These are phyloP conservation scores for Centruroides sculpturatus DNA, from an alignment of 1,140 invertebrate species.

Conservation along the genomic window DNA sequence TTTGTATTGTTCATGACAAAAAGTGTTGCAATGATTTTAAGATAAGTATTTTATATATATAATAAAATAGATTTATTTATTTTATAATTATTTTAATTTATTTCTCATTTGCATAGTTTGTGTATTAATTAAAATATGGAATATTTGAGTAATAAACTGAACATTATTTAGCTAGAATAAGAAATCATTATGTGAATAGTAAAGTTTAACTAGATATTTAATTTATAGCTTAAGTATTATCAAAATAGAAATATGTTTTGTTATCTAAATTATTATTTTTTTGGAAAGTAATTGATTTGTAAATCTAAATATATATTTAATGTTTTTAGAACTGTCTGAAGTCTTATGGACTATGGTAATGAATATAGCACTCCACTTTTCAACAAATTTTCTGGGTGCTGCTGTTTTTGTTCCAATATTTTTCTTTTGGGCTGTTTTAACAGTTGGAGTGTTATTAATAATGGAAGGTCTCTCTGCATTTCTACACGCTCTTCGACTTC, in stretches of 20 bases:
- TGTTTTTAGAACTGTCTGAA: conserved; percentile 37
- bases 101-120: no score
- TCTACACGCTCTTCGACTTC: conserved; percentile 90
- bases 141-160: no score
- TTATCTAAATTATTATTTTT: no score
- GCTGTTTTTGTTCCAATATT: conserved; percentile 62
- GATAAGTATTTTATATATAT: no score
- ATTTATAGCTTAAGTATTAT: not conserved
- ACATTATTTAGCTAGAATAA: no score
- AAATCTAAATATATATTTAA: not conserved
- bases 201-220: not conserved
- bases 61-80: no score
- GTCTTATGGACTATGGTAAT: conserved; percentile 38
- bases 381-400: conserved; percentile 24
- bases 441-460: conserved; percentile 71
- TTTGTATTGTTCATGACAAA: no score
- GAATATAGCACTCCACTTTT: not conserved
- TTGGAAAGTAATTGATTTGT: not conserved
- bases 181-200: no score
- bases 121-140: no score
- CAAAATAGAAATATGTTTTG: not conserved
- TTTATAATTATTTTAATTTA: no score
- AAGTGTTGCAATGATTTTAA: no score
- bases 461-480: conserved; percentile 99
- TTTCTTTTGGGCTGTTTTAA: conserved; percentile 67